Evolutionary conservation across 2,888 invertebrate genomes (phyloP).

Genomic region (Nephrotoma appendiculata): DNA sequence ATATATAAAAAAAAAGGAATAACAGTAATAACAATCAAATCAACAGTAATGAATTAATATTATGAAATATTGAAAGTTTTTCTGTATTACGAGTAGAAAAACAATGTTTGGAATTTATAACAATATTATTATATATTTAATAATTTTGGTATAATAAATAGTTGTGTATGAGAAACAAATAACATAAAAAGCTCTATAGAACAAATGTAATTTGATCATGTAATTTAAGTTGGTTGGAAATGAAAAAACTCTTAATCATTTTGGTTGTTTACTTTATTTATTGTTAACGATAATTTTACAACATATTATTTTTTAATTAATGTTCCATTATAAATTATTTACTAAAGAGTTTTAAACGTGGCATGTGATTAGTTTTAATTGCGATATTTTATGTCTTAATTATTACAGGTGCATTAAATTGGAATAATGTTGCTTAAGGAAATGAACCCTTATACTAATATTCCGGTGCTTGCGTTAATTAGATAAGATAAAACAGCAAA

Average conservation of each 20-base stretch:
- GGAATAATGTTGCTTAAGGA: too few relatives aligned
- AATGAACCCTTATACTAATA: too few relatives aligned
- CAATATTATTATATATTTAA: background rate
- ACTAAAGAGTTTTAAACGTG: background rate
- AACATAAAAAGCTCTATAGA: background rate
- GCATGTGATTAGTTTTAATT: background rate
- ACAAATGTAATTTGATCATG: background rate
- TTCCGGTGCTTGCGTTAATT: too few relatives aligned
- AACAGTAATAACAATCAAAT: background rate
- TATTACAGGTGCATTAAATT: too few relatives aligned
- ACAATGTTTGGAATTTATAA: background rate
- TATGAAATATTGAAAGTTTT: background rate
- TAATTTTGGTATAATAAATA: background rate
- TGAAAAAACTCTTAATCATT: background rate
- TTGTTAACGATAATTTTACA: background rate
- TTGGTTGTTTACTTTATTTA: background rate
- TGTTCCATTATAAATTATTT: background rate
- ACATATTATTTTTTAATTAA: background rate
- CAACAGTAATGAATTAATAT: background rate
- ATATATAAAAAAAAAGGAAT: background rate
- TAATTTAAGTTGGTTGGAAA: background rate
- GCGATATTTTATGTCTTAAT: too few relatives aligned
- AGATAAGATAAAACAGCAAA: too few relatives aligned
- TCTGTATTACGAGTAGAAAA: background rate
- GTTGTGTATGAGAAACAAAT: background rate